phyloP scores from a whole-genome alignment of 2,888 invertebrate genomes.

The Sarcophaga carnaria region DNA sequence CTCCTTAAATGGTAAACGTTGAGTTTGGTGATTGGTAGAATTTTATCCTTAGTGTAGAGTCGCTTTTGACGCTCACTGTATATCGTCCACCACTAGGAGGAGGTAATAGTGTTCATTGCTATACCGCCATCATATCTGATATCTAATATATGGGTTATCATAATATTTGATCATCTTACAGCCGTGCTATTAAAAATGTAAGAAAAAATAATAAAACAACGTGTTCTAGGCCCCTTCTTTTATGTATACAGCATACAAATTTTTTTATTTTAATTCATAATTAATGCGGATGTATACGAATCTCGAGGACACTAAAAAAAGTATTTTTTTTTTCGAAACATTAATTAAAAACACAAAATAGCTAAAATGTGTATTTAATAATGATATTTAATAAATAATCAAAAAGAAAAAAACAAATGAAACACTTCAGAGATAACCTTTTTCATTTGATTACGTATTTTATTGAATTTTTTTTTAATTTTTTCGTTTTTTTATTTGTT shows the following conservation, averaged over 20 bases:
- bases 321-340: slow-evolving; percentile 16
- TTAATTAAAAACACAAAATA: slow-evolving; percentile 51
- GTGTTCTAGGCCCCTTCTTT: no score
- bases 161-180: no score
- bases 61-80: no score
- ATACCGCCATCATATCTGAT: no score
- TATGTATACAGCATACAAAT: not conserved
- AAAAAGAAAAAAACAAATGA: slow-evolving; percentile 29
- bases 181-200: no score
- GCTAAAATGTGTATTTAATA: slow-evolving; percentile 40
- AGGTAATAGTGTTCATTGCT: no score
- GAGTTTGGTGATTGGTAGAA: no score
- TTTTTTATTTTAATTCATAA: slow-evolving; percentile 9
- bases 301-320: not conserved
- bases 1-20: no score
- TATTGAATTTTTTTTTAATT: not conserved
- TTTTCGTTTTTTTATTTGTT: not conserved
- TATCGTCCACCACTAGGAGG: no score
- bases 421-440: slow-evolving; percentile 62
- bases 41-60: no score
- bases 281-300: slow-evolving; percentile 57
- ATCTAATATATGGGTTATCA: no score
- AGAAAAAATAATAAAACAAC: no score
- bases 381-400: slow-evolving; percentile 23
- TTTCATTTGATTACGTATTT: not conserved